Evolutionary conservation across 2,888 invertebrate species (phyloP).

Genomic region (Crepidodera aurea): DNA sequence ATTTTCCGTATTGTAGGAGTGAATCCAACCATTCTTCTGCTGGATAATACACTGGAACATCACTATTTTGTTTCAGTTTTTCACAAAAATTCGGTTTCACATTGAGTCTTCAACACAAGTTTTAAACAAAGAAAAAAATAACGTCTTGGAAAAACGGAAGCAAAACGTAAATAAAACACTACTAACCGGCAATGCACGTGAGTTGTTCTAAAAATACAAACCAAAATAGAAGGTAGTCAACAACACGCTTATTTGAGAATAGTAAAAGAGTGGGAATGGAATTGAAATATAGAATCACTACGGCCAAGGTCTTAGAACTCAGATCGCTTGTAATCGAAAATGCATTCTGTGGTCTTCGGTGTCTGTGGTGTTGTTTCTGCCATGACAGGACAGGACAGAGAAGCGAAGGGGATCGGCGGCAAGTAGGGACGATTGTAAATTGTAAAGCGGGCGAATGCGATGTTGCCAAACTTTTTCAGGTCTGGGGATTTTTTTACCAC

Average conservation of each 20-base stretch:
- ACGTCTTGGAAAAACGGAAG: conserved; percentile 46
- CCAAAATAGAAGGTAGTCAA: conserved; percentile 33
- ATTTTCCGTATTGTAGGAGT: conserved; percentile 74
- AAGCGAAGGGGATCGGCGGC: conserved; percentile 23
- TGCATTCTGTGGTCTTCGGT: conserved; percentile 29
- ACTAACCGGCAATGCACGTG: conserved; percentile 40
- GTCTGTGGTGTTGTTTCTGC: conserved; percentile 27
- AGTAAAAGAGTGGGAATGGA: conserved; percentile 25
- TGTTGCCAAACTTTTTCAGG: conserved; percentile 19
- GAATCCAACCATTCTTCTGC: conserved; percentile 79
- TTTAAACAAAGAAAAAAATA: conserved; percentile 24
- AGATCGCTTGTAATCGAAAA: conserved; percentile 23
- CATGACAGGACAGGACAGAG: conserved; percentile 26
- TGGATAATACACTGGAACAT: conserved; percentile 88
- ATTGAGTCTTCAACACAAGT: conserved; percentile 14
- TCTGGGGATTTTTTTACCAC: conserved; percentile 2
- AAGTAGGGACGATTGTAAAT: conserved; percentile 34
- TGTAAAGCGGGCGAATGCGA: conserved; percentile 30
- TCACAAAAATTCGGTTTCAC: conserved; percentile 22
- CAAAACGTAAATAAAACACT: conserved; percentile 50
- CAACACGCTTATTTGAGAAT: conserved; percentile 27
- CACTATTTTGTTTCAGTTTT: conserved; percentile 38
- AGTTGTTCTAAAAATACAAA: conserved; percentile 46
- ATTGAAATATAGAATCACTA: conserved; percentile 23
- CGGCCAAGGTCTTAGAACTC: conserved; percentile 31